Evolutionary conservation across 2,888 invertebrate species (phyloP), one percentile per base, ranked within the genome.

Genomic region (Drosophila siamana): DNA sequence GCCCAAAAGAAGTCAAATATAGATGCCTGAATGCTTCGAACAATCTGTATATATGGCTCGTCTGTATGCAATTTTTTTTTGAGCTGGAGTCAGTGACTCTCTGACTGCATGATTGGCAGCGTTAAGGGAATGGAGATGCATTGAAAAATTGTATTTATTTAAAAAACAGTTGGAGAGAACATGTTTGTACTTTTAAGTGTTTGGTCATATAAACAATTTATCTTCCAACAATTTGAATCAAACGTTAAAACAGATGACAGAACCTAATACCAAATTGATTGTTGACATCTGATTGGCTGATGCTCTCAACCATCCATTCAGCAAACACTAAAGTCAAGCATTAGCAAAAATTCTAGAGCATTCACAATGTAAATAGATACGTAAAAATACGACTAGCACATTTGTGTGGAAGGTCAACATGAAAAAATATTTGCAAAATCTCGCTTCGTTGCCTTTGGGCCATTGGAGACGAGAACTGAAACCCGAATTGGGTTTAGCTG

Each of bases 371-470:
- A 38, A 38, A 7, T 15, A 38, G 15, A 38, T 15, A 38, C 15
- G 8, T 13, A 7, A 38, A 38, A 15, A 15, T 7, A 1, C 6
- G 36, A 38, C 5, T 38, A 1, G 4, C 19, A 22, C 51, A 28
- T 24, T 38, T 11, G 30, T 38, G n/a, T n/a, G 28, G 38, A 13
- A 36, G 36, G 56, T 51, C 61, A 67, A 62, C 33, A 40, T 13
- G 48, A 16, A 40, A 30, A 26, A 46, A 44, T 57, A 54, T 70
- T 52, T 43, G 68, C 11, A 22, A 55, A 55, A 13, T 55, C 22
- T 9, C 24, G 28, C 24, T 6, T 22, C 6, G 40, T 8, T 9
- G 19, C 46, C 26, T 19, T 44, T 46, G 9, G 38, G 41, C 19
- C 11, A 57, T 28, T 28, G 15, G n/a, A 54, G 15, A 9, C 56